Evolutionary conservation across 2,113 vertebrate species (phyloP), one percentile per base, ranked within the genome.

Genomic region (Bungarus multicinctus): DNA sequence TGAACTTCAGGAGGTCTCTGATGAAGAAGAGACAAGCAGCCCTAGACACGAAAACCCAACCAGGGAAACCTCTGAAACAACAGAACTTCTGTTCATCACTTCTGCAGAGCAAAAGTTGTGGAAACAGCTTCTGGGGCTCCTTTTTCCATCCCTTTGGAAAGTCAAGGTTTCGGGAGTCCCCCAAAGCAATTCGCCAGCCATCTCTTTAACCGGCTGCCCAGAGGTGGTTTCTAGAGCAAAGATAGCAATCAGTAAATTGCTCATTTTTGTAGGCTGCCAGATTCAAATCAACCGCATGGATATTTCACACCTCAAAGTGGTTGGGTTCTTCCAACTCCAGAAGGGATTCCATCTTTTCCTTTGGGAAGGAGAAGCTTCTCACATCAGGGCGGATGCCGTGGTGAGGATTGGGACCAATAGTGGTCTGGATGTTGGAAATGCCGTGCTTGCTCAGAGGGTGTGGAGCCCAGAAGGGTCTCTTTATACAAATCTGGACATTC

Each of bases 141-240:
- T 94, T 4, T 85, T 25, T 11, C 57, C 81, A 14, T 87, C 47
- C 27, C 47, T 89, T 60, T 94, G 93, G 93, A 25, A 47, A 43
- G 93, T 90, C 9, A 45, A 69, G 50, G 55, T 55, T 74, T n/a
- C 23, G 4, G 20, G 55, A 53, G 88, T 14, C 25, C 16, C 39
- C 27, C 87, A 34, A 22, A 9, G 22, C 14, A 22, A 86, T 2
- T 39, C 64, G 0, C 47, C 69, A 9, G 50, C 14, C 27, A 85
- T 94, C 34, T 81, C 30, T 81, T 53, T 94, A 3, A 92, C 45
- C 3, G 93, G 93, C 18, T n/a, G 74, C 5, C 74, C 25, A 16
- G 81, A 94, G 8, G 87, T 14, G 9, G 18, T 27, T 23, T 27
- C 3, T 34, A 58, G 88, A 47, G 91, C 93, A 74, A 91, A 92